phyloP scores from a whole-genome alignment of 2,797 vertebrate species.

The Orientallactaga sibirica region DNA sequence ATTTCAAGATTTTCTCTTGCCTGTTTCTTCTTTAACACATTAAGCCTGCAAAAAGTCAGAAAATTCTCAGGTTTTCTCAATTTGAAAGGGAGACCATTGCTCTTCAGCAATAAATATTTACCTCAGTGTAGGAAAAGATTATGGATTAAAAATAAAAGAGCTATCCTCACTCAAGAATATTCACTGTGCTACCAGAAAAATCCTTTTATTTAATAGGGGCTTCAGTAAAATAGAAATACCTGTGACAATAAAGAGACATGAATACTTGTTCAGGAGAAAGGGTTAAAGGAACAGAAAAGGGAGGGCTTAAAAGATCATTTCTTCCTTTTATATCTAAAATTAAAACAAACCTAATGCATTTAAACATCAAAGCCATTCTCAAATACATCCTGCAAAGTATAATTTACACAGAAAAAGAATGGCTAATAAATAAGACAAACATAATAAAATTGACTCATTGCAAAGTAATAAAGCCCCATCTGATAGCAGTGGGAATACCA shows the following conservation, averaged over 20 bases:
- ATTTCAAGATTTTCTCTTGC: constrained; percentile 58
- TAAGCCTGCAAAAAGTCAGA: constrained; percentile 56
- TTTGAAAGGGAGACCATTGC: constrained; percentile 53
- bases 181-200: not conserved
- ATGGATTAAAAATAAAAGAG: constrained; percentile 65
- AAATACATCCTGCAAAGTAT: constrained; percentile 62
- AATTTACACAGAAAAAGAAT: constrained; percentile 72
- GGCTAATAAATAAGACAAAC: constrained; percentile 68
- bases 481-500: constrained; percentile 56
- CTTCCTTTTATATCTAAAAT: constrained; percentile 30
- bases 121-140: constrained; percentile 32
- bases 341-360: constrained; percentile 59
- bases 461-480: constrained; percentile 60
- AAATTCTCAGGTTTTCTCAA: constrained; percentile 67
- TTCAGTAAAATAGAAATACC: not conserved
- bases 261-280: not conserved
- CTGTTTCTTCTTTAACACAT: constrained; percentile 58
- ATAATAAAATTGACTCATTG: constrained; percentile 61
- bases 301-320: constrained; percentile 47
- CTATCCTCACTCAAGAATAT: not conserved
- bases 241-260: not conserved
- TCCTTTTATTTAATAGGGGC: not conserved
- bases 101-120: constrained; percentile 26
- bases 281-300: constrained; percentile 14
- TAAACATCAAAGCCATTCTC: constrained; percentile 69